Percentiles rank a stretch among this genome's conserved stretches.
Evolutionary conservation across 1,140 invertebrate species (phyloP).

Genomic region (Lucilia cuprina): DNA sequence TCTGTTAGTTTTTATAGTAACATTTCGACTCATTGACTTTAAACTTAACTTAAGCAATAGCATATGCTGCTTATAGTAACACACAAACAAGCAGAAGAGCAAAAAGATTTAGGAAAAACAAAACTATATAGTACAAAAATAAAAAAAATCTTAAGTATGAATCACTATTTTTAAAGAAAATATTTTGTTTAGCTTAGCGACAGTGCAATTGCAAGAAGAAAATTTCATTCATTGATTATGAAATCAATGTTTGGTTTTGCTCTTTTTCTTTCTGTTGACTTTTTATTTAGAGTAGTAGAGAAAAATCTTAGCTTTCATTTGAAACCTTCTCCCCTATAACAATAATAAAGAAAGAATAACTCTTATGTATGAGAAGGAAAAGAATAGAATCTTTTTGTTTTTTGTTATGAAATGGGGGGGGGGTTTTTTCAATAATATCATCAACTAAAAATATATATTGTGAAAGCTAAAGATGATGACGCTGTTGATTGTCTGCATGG

Average conservation of each 20-base stretch:
- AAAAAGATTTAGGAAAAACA: neutral
- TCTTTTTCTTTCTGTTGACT: neutral
- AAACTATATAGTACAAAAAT: neutral
- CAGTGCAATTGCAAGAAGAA: neutral
- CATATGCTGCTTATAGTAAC: neutral
- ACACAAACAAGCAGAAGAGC: neutral
- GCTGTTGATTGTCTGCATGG: constrained; percentile 26
- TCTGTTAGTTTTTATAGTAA: neutral
- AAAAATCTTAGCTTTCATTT: no score
- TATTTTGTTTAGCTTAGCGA: neutral
- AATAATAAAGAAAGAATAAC: neutral
- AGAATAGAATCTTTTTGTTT: neutral
- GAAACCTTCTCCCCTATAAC: no score
- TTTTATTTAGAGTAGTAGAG: neutral
- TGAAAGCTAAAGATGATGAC: constrained; percentile 17
- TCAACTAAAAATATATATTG: neutral
- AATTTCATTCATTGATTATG: constrained; percentile 9
- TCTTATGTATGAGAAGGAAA: neutral
- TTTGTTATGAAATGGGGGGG: no score
- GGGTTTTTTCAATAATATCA: no score
- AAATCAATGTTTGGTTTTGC: neutral
- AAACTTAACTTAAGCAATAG: neutral
- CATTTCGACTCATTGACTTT: neutral
- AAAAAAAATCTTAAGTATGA: neutral
- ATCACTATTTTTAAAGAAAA: neutral